Base-by-base conservation (phyloP, 2,797 vertebrate genomes). In the Fistularia tabacaria region DNA sequence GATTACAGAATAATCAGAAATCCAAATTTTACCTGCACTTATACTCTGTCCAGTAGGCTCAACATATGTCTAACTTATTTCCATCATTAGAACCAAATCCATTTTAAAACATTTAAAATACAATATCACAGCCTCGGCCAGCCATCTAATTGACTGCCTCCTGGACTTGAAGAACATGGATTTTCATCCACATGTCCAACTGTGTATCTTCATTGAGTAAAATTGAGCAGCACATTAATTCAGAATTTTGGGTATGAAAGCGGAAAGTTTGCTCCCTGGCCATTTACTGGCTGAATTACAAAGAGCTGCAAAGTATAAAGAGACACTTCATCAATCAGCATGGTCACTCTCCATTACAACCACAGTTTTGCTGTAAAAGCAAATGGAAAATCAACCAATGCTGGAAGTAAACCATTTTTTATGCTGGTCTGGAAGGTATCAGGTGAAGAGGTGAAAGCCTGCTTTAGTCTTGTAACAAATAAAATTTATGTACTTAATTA, bases 321-420 rank as follows among this genome's bases (percentile, higher is more conserved):
- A 66, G 66, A 66, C 80, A 86, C 79, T 77, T 82, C 65, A 87
- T 88, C 68, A 77, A 62, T 84, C 71, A 84, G 46, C 14, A 7
- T 25, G 59, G 53, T 77, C 46, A 0, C 57, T 68, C 43, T 51
- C 38, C 50, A 41, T 61, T 58, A 54, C n/a, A 59, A 55, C 14
- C 49, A 66, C 54, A 60, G 57, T 62, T 6, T 73, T 25, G 55
- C 68, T 51, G 49, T 55, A 56, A 58, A 36, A 25, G 67, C 9
- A 44, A 43, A 36, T 0, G 9, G 36, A 59, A 60, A 57, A 9
- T 36, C 13, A 13, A 51, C 13, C 51, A 14, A 50, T 46, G 9
- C 49, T 49, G 48, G 38, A 49, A 44, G 15, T 14, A 12, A 12
- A 3, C 10, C 13, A 43, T 49, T 51, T n/a, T 61, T 45, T 64